phyloP scores from a whole-genome alignment of 2,797 vertebrate genomes.

The Apodemus agrarius region DNA sequence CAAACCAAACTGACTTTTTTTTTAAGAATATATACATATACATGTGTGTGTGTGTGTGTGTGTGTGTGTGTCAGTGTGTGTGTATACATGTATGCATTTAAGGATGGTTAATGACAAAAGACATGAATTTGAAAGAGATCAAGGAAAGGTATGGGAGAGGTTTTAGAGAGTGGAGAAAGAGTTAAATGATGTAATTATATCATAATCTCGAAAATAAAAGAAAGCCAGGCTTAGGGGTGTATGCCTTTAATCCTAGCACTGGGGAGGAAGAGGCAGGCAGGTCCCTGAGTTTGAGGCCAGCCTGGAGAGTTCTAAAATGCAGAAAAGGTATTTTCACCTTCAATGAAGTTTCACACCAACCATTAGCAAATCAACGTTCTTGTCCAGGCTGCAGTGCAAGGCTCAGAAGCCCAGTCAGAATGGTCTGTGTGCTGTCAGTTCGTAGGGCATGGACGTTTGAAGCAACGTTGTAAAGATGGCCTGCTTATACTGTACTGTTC shows the following conservation, averaged over 20 bases:
- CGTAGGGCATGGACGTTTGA: not conserved
- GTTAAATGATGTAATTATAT: not conserved
- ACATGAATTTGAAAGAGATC: too few species aligned
- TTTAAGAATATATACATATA: not conserved
- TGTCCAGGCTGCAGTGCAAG: not conserved
- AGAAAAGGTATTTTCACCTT: not conserved
- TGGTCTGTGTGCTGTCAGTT: not conserved
- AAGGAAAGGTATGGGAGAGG: not conserved
- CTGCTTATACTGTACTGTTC: not conserved
- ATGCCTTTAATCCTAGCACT: not conserved
- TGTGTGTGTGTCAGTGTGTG: too few species aligned
- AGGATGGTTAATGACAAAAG: not conserved
- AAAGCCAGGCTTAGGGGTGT: not conserved
- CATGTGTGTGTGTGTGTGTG: too few species aligned
- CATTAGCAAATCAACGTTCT: constrained; percentile 11
- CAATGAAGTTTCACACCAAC: not conserved
- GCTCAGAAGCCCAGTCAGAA: not conserved
- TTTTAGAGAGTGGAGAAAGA: not conserved
- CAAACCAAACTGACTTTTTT: not conserved
- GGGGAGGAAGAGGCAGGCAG: too few species aligned
- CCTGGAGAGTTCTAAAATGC: not conserved
- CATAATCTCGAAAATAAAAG: not conserved
- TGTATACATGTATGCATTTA: not conserved
- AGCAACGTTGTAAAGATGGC: not conserved
- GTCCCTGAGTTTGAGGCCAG: too few species aligned